Conservation (phyloP, 2,113 vertebrate genomes). For the Brachionichthys hirsutus region DNA sequence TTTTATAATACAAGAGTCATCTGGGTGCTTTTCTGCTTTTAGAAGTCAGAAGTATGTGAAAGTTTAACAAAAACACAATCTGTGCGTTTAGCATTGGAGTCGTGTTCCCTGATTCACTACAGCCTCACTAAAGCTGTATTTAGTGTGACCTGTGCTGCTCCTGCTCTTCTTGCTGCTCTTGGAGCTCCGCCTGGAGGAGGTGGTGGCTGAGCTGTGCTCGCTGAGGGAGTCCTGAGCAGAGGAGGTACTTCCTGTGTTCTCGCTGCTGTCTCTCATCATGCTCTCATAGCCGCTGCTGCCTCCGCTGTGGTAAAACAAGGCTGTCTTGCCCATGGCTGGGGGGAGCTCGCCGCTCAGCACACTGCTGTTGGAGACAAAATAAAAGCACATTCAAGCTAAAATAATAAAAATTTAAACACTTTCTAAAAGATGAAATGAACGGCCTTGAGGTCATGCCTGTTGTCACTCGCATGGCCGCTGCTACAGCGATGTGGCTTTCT, state of each 20-base stretch:
- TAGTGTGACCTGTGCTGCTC: conserved; percentile 82
- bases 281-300: conserved; percentile 98
- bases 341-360: conserved; percentile 96
- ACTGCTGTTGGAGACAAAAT: conserved; percentile 80
- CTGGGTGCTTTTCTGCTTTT: too few species aligned
- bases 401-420: background rate
- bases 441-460: conserved; percentile 52
- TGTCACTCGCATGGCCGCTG: conserved; percentile 96
- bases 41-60: too few species aligned
- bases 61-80: background rate
- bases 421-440: background rate
- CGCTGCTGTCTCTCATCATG: conserved; percentile 97
- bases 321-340: conserved; percentile 96
- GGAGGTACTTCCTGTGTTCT: conserved; percentile 93
- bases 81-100: background rate
- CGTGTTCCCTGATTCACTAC: background rate
- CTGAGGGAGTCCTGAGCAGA: conserved; percentile 96
- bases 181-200: conserved; percentile 88
- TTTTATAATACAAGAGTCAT: too few species aligned
- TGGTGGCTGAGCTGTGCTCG: conserved; percentile 90
- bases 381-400: background rate
- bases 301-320: conserved; percentile 96
- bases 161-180: conserved; percentile 92
- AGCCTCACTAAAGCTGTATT: too few species aligned
- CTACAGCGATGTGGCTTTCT: conserved; percentile 93